Percentiles rank a stretch among this genome's conserved stretches.
Conservation (phyloP, 2,113 vertebrate genomes). For the Caloenas nicobarica region DNA sequence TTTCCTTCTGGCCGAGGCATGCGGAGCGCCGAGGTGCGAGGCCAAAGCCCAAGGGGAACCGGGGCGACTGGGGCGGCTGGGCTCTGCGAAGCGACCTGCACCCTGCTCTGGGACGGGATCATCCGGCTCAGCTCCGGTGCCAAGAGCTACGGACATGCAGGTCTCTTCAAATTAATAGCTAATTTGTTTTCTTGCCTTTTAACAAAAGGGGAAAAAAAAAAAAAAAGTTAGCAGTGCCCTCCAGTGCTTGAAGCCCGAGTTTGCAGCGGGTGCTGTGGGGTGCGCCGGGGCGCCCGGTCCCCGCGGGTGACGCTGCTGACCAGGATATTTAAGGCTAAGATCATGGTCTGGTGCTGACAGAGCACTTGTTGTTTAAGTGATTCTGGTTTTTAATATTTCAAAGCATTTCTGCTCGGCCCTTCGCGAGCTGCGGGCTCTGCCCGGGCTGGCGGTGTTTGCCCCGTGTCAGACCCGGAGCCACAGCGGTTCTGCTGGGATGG, state of each 20-base stretch:
- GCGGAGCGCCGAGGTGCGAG: too few species aligned
- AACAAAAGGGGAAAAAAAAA: not conserved
- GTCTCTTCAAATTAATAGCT: not conserved
- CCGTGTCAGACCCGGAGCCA: accelerated
- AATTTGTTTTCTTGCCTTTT: accelerated
- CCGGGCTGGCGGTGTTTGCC: not conserved
- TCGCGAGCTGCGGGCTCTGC: accelerated
- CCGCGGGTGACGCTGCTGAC: not conserved
- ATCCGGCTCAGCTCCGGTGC: not conserved
- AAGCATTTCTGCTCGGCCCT: not conserved
- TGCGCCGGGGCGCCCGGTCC: accelerated
- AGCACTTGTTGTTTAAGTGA: not conserved
- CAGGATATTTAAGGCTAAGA: accelerated
- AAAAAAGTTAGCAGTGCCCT: too few species aligned
- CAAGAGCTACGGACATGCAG: accelerated
- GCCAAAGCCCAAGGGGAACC: not conserved
- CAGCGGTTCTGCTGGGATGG: accelerated
- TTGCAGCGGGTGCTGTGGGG: not conserved
- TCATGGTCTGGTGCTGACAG: not conserved
- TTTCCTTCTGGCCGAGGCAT: too few species aligned
- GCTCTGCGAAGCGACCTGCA: accelerated
- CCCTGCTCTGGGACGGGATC: too few species aligned
- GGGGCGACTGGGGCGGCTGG: accelerated
- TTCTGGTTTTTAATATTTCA: not conserved
- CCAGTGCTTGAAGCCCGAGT: accelerated